These are phyloP conservation scores for Oreonectes daqikongensis DNA, from an alignment of 2,797 vertebrate species.

Conservation along the genomic window DNA sequence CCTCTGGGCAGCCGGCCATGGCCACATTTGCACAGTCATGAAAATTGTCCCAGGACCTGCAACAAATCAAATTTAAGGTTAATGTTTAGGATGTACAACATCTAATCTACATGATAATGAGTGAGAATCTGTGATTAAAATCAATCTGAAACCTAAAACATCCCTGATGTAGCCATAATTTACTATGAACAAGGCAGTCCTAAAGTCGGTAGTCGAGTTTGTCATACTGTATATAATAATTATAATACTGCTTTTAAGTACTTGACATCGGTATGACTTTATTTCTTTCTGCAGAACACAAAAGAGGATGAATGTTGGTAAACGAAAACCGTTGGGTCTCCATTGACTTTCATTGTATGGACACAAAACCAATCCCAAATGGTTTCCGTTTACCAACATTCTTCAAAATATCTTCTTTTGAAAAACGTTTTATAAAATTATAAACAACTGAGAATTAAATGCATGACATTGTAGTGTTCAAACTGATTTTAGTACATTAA, in stretches of 20 bases:
- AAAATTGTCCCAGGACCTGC: constrained; percentile 85
- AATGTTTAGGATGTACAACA: constrained; percentile 15
- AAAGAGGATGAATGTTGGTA: no score
- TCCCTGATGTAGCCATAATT: background rate
- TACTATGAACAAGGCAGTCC: background rate
- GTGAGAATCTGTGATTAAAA: background rate
- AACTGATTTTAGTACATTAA: no score
- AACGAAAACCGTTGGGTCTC: no score
- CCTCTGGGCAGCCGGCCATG: constrained; percentile 80
- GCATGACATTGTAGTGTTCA: background rate
- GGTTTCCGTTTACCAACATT: no score
- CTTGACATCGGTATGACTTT: no score
- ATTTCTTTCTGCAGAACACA: no score
- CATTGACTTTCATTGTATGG: no score
- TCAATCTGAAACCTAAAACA: background rate
- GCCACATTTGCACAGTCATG: constrained; percentile 79
- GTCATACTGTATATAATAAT: no score
- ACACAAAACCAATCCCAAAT: no score
- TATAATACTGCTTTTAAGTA: no score
- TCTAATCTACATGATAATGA: constrained; percentile 6
- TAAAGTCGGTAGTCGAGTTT: background rate
- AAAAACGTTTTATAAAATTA: no score
- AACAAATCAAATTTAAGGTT: constrained; percentile 36
- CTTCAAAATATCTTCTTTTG: no score
- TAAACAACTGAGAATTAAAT: background rate